Evolutionary conservation across 2,113 vertebrate species (phyloP).

Genomic region (Rhinopomastus cyanomelas): DNA sequence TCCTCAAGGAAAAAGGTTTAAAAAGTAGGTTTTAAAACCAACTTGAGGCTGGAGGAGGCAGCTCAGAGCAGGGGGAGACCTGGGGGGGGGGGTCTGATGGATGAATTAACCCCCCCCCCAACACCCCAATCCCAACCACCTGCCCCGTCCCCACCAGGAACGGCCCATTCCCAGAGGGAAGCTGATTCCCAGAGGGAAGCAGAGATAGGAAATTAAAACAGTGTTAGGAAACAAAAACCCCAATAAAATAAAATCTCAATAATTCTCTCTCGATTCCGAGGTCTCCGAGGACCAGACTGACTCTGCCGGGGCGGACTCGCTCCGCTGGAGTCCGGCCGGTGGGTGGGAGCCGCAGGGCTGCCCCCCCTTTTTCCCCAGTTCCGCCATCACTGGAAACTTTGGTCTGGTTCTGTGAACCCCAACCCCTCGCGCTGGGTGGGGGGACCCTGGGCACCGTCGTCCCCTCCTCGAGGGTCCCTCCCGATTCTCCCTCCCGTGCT

Average conservation of each 20-base stretch:
- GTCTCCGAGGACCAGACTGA: background rate
- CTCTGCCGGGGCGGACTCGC: background rate
- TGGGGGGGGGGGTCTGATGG: no score
- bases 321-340: rapidly evolving
- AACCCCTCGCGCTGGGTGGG: no score
- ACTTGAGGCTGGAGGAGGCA: no score
- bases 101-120: no score
- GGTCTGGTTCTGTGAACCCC: constrained; percentile 34
- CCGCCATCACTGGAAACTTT: constrained; percentile 25
- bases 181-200: background rate
- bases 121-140: no score
- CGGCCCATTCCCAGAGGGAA: no score
- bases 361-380: background rate
- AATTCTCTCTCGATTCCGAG: background rate
- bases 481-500: background rate
- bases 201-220: background rate
- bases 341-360: background rate
- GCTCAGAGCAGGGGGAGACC: no score
- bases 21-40: no score
- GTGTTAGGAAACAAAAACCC: background rate
- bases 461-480: background rate
- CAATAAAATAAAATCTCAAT: no score
- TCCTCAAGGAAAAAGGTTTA: no score
- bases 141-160: no score
- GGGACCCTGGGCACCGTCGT: background rate